Evolutionary conservation across 2,113 vertebrate genomes (phyloP).

Genomic region (Carettochelys insculpta): DNA sequence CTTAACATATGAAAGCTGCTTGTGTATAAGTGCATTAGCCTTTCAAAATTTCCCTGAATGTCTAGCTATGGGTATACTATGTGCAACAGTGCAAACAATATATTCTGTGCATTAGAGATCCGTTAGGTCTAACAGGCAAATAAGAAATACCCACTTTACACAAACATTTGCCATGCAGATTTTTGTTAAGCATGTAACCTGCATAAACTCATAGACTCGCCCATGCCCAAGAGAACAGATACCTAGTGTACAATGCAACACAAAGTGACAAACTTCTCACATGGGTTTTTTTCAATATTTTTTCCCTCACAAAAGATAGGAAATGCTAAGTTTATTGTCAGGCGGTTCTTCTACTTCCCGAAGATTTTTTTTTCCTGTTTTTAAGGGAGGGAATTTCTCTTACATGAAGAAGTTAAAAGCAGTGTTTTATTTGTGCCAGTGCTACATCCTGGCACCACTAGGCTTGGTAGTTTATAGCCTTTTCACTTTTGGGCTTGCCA

Average conservation of each 20-base stretch:
- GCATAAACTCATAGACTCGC: background rate
- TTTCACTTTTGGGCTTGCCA: too few relatives aligned
- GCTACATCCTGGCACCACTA: too few relatives aligned
- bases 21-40: background rate
- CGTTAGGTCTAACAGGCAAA: background rate
- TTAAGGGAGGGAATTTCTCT: constrained; percentile 28
- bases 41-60: background rate
- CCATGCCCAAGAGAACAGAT: constrained; percentile 1
- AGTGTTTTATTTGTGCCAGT: too few relatives aligned
- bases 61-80: rapidly evolving
- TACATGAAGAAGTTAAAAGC: constrained; percentile 49
- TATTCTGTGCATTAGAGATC: background rate
- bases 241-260: constrained; percentile 13
- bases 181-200: background rate
- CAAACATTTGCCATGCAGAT: background rate
- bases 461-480: too few relatives aligned
- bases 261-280: background rate
- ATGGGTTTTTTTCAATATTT: constrained; percentile 48
- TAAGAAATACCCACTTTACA: background rate
- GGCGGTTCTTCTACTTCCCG: constrained; percentile 49
- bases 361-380: constrained; percentile 61
- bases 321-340: constrained; percentile 33
- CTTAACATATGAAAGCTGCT: background rate
- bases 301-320: constrained; percentile 9
- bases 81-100: background rate